Percentiles rank a stretch among this genome's conserved stretches.
phyloP scores from a whole-genome alignment of 2,888 invertebrate genomes.

The Catocala sponsa region DNA sequence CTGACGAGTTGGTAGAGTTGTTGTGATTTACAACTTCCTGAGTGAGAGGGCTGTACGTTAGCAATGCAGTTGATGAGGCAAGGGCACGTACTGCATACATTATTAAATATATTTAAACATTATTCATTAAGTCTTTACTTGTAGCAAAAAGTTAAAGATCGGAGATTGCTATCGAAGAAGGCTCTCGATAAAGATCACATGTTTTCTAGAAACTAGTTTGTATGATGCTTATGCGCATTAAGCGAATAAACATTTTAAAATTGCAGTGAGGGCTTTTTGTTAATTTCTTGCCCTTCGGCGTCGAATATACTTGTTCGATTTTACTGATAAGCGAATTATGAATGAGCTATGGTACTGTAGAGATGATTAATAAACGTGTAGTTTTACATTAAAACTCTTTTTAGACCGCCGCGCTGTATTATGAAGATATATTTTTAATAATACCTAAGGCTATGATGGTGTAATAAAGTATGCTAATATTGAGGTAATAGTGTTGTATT shows the following conservation, averaged over 20 bases:
- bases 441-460: too few relatives aligned
- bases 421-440: too few relatives aligned
- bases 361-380: background rate
- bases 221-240: constrained; percentile 15
- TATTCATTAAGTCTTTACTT: constrained; percentile 16
- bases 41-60: constrained; percentile 64
- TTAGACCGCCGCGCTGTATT: too few relatives aligned
- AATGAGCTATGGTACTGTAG: background rate
- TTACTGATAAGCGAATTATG: constrained; percentile 4
- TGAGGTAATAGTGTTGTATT: too few relatives aligned
- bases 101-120: constrained; percentile 46
- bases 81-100: constrained; percentile 45
- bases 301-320: constrained; percentile 4
- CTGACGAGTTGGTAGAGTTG: constrained; percentile 67
- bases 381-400: too few relatives aligned
- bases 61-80: constrained; percentile 68
- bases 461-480: too few relatives aligned
- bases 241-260: constrained; percentile 30
- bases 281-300: constrained; percentile 8
- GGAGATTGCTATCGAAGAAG: constrained; percentile 26
- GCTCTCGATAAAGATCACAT: constrained; percentile 35
- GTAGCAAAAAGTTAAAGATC: constrained; percentile 32
- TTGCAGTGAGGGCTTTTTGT: constrained; percentile 4
- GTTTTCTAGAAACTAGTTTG: constrained; percentile 39
- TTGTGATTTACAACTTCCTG: constrained; percentile 84